Conservation (phyloP, 1,140 invertebrate species). For the Holcopasites calliopsidis region DNA sequence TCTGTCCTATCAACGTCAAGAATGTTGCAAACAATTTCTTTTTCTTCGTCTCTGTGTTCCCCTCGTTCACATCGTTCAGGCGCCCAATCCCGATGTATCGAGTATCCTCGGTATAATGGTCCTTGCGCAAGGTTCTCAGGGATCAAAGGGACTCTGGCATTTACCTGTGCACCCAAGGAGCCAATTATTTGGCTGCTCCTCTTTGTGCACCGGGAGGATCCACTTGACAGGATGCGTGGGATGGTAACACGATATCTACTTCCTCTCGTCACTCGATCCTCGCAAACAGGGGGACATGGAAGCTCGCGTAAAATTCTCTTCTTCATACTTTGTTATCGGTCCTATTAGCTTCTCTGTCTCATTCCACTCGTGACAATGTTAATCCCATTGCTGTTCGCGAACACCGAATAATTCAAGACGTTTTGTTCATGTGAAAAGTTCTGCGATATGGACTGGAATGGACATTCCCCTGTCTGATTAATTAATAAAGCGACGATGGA, state of each 20-base stretch:
- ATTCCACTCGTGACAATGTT: neutral
- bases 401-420: neutral
- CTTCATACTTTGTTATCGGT: conserved; percentile 36
- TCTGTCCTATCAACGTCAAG: neutral
- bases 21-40: conserved; percentile 27
- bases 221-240: conserved; percentile 80
- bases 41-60: conserved; percentile 17
- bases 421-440: neutral
- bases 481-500: conserved; percentile 25
- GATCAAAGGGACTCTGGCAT: conserved; percentile 69
- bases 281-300: conserved; percentile 35
- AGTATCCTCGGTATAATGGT: conserved; percentile 70
- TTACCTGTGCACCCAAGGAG: conserved; percentile 73
- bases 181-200: conserved; percentile 79
- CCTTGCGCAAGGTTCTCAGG: conserved; percentile 68
- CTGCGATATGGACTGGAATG: neutral
- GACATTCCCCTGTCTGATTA: conserved; percentile 13
- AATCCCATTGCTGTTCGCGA: neutral
- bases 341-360: neutral
- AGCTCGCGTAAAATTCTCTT: conserved; percentile 32
- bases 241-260: conserved; percentile 74
- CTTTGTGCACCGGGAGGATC: conserved; percentile 72
- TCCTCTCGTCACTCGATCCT: conserved; percentile 76
- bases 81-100: conserved; percentile 72
- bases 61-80: conserved; percentile 20